Evolutionary conservation across 2,113 vertebrate genomes (phyloP), one percentile per base, ranked within the genome.

Genomic region (Dolichallabes microphthalmus): DNA sequence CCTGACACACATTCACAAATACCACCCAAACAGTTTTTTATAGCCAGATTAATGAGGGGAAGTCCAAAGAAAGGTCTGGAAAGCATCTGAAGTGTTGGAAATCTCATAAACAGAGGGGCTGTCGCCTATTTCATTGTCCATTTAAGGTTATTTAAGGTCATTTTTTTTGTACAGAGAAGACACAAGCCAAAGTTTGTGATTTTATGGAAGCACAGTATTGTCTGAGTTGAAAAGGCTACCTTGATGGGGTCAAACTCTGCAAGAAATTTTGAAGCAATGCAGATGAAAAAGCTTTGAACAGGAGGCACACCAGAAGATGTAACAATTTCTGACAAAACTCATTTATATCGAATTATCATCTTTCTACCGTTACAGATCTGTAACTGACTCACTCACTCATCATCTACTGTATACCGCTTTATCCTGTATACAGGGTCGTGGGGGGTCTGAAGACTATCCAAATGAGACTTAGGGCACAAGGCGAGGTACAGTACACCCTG

Each of bases 311-410:
- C 6, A 61, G 15, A 45, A 74, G 32, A 61, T 12, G n/a, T 25
- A 50, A 60, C 39, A 27, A 63, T 76, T 84, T 58, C 14, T 19
- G 20, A 83, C 39, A 75, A 45, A 63, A 27, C 35, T 75, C n/a
- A 9, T 75, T 58, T 75, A 27, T 39, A 75, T 76, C 10, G 30
- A 17, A 52, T 76, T 76, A 60, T 58, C 39, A 19, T 22, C 25
- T 32, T 74, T 17, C 55, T 27, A 13, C 39, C 17, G 32, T 84
- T 64, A 50, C 69, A 68, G 12, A 32, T 66, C 6, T 55, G 58
- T 64, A 61, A 83, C 53, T 83, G 35, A 73, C 90, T 90, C 91
- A 64, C 88, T 91, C 89, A 86, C 87, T 83, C 22, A 45, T 45
- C 45, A 45, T 45, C 45, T 45, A n/a, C n/a, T n/a, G n/a, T n/a